Conservation (phyloP, 2,113 vertebrate species). For the Loxodonta africana region DNA sequence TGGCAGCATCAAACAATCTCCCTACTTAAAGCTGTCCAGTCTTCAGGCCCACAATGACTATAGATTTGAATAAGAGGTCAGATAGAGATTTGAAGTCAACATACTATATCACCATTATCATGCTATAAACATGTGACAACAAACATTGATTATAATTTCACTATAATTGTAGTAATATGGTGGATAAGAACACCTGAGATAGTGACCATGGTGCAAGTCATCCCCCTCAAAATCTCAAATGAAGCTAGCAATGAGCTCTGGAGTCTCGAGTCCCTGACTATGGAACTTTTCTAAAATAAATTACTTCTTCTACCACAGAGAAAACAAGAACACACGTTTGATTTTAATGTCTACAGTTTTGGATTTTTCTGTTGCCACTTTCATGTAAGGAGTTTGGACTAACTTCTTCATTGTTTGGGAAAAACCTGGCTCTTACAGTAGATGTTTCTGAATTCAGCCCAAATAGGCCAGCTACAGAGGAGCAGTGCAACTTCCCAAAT, state of each 20-base stretch:
- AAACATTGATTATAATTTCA: background rate
- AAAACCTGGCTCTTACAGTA: background rate
- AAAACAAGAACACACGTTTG: background rate
- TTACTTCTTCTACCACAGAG: background rate
- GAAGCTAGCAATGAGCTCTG: background rate
- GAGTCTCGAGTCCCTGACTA: background rate
- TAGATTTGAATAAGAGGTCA: background rate
- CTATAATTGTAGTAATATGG: background rate
- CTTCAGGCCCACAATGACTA: background rate
- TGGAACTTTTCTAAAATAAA: conserved; percentile 21
- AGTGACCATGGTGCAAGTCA: background rate
- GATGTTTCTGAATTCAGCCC: background rate
- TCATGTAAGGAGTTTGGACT: background rate
- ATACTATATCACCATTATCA: background rate
- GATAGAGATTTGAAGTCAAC: background rate
- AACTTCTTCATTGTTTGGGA: conserved; percentile 15
- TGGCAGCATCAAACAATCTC: background rate
- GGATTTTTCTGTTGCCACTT: conserved; percentile 48
- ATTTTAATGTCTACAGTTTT: background rate
- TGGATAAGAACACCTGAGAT: background rate
- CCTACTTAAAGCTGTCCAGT: background rate
- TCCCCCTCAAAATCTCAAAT: background rate
- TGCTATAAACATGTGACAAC: background rate
- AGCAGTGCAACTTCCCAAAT: background rate
- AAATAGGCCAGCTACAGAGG: background rate